Conservation (phyloP, 2,797 vertebrate genomes). For the Sphenodon punctatus region DNA sequence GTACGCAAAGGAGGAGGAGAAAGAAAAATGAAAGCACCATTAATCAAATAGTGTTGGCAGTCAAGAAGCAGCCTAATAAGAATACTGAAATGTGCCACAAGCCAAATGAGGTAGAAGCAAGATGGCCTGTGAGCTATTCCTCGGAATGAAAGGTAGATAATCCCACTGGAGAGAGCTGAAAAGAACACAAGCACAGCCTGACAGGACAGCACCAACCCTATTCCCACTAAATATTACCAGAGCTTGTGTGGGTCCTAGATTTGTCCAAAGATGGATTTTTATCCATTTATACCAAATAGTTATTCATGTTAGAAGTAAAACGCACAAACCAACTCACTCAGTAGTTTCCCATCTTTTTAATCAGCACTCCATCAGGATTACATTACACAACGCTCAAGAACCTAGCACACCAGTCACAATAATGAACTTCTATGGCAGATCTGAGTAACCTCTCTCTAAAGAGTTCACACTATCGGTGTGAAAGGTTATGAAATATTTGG, state of each 20-base stretch:
- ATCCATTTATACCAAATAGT: rapidly evolving
- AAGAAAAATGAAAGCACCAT: too few species aligned
- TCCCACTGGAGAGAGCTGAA: neutral
- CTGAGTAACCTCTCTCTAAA: neutral
- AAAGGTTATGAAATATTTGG: neutral
- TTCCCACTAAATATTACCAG: too few species aligned
- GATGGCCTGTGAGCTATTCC: neutral
- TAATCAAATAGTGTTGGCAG: too few species aligned
- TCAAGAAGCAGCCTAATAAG: too few species aligned
- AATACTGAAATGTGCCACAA: too few species aligned
- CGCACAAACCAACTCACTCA: neutral
- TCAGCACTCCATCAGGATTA: neutral
- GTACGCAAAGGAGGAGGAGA: too few species aligned
- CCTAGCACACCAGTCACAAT: neutral
- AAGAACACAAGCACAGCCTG: neutral
- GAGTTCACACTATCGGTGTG: neutral
- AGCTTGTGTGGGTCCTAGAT: neutral
- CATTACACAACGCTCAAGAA: too few species aligned
- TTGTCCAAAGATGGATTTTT: neutral
- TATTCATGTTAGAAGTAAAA: rapidly evolving
- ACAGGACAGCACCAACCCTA: rapidly evolving
- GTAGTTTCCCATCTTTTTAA: neutral
- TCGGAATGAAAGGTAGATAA: neutral
- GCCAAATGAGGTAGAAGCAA: too few species aligned
- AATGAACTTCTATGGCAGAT: neutral